Evolutionary conservation across 2,113 vertebrate genomes (phyloP).

Genomic region (Dryoscopus gambensis): DNA sequence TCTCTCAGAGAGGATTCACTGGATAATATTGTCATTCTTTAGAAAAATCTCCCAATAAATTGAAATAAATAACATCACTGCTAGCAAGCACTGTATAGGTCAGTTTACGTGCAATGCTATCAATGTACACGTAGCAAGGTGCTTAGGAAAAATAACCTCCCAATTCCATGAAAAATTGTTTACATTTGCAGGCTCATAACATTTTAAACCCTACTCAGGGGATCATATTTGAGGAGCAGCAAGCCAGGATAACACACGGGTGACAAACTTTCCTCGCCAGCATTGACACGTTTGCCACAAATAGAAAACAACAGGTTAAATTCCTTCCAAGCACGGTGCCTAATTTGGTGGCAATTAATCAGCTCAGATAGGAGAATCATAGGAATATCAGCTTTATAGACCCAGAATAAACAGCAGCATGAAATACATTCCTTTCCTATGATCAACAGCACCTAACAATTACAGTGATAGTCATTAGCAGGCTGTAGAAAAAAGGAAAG

Average conservation of each 20-base stretch:
- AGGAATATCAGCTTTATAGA: neutral
- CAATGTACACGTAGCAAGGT: neutral
- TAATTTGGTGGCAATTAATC: neutral
- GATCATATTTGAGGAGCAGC: neutral
- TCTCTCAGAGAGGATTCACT: neutral
- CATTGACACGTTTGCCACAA: fast-evolving
- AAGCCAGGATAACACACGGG: fast-evolving
- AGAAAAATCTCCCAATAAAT: neutral
- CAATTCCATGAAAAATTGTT: neutral
- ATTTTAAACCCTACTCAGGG: neutral
- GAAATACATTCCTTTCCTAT: neutral
- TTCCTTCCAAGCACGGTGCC: neutral
- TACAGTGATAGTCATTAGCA: neutral
- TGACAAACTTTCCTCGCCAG: neutral
- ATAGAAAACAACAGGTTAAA: neutral
- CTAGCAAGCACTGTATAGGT: neutral
- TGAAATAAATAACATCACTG: neutral
- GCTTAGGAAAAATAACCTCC: neutral
- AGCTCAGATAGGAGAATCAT: neutral
- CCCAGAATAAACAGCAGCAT: neutral
- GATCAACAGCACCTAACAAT: neutral
- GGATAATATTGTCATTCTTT: neutral
- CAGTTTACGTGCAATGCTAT: neutral
- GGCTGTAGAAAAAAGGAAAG: neutral
- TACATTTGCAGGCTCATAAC: neutral